phyloP scores from a whole-genome alignment of 64 coral and sea anemone genomes.

The Porites australiensis region DNA sequence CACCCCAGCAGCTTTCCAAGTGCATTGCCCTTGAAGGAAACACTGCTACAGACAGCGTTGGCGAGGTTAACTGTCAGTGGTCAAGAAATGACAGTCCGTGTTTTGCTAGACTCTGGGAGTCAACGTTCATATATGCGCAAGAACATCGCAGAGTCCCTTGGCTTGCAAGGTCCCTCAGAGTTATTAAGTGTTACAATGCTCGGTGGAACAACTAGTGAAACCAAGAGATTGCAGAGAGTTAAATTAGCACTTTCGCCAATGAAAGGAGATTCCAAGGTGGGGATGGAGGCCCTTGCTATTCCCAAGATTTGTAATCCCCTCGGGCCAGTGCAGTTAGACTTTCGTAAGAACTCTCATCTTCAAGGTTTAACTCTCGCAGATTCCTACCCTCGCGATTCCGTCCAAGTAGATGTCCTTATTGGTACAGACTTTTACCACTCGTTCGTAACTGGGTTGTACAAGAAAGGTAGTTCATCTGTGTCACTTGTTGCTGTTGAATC shows the following conservation, averaged over 20 bases:
- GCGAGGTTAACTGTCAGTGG: conserved; percentile 22
- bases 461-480: conserved; percentile 17
- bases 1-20: neutral
- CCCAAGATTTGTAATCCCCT: neutral
- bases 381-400: conserved; percentile 23
- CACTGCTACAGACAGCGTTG: conserved; percentile 30
- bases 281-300: conserved; percentile 49
- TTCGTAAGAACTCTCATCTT: conserved; percentile 8
- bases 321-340: neutral
- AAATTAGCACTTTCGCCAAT: neutral
- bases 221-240: conserved; percentile 35
- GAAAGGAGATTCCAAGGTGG: neutral
- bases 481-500: conserved; percentile 39
- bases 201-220: conserved; percentile 33
- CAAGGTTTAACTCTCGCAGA: conserved; percentile 35
- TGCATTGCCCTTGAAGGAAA: neutral
- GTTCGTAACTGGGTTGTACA: conserved; percentile 43
- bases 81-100: conserved; percentile 45
- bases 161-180: conserved; percentile 28
- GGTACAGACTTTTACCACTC: conserved; percentile 46
- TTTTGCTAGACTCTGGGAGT: conserved; percentile 43
- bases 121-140: conserved; percentile 56
- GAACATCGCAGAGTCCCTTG: conserved; percentile 38
- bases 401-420: conserved; percentile 46
- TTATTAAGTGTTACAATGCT: conserved; percentile 49